Base-by-base conservation (phyloP, 1,140 invertebrate genomes). In the Steinernema feltiae region DNA sequence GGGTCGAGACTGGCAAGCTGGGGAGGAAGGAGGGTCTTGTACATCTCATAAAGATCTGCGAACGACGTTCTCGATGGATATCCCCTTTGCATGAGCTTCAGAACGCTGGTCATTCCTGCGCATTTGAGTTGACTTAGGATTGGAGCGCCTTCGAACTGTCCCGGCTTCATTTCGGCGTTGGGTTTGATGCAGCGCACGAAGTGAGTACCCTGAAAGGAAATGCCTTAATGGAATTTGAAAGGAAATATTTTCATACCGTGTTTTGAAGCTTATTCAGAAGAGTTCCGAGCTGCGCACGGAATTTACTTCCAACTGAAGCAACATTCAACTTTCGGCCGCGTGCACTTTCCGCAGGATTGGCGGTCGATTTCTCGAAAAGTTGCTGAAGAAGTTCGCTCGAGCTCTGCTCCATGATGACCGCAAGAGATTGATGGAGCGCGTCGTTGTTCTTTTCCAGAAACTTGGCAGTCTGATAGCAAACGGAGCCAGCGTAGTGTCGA, bases 401-500 rank as follows among this genome's bases (percentile, higher is more conserved):
- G 30, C 72, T 81, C 15, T 86, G 73, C 71, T 78, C 77, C 30
- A 78, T 69, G 31, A 78, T 32, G 29, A 77, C 63, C 88, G 95
- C 93, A 0, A 98, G 88, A 0, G 94, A 97, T 0, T 93, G 93
- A 87, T 98, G 96, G 1, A 98, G 87, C 0, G 94, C 94, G 88
- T 98, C 96, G 87, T 97, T 98, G 88, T 98, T 98, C 88, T 98
- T 98, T 83, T 97, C 95, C 81, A 98, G 93, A 87, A 98, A 98
- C 79, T 89, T 70, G 17, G 92, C 92, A 18, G 96, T 99, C 87
- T 95, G 92, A 87, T 99, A 99, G 86, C 95, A 97, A 79, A 99
- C 96, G 79, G 94, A 94, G 48, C 95, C 96, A 78, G 96, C 96
- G 88, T 97, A 99, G 88, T 99, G 96, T 41, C 94, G 89, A 78